Evolutionary conservation across 2,888 invertebrate species (phyloP), one percentile per base, ranked within the genome.

Genomic region (Orthosia incerta): DNA sequence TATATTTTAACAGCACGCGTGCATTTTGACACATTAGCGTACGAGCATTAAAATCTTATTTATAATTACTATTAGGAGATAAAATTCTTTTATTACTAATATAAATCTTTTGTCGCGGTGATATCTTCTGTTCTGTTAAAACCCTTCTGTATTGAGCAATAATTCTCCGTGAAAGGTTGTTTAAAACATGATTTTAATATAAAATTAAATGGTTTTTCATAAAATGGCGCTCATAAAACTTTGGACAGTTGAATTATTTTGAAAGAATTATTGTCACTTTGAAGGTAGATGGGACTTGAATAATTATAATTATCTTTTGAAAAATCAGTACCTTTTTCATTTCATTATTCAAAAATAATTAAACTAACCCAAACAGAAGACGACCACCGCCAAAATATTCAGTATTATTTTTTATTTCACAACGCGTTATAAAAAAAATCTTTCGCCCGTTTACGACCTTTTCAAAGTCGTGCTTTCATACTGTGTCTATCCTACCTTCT

Each of bases 1-100:
- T 84, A 82, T 84, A 85, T 86, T 87, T 88, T 88, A 89, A 90
- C 88, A 93, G 94, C 94, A 94, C 93, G 95, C 96, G 95, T 95
- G 96, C 95, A 93, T 86, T 93, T 94, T 93, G 93, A 95, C 95
- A 95, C 93, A 91, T 91, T 92, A 95, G 95, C 95, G 89, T 93
- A 93, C 93, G 92, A 94, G 95, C 95, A 91, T 89, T 93, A 91
- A 92, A 94, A 93, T 91, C 90, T 94, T 93, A 93, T 87, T 79
- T 87, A 84, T 89, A 87, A 89, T 91, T 88, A 91, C 88, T 91
- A 91, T 92, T 82, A 93, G 90, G 91, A 94, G 93, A 93, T 94
- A 94, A 94, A 94, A 94, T 92, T 90, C 89, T 91, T 93, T 93
- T 92, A 91, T 87, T 89, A 88, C 90, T 93, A 92, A 91, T 91